A percentile compares a stretch with the other conserved stretches of the same genome.
Evolutionary conservation across 2,113 vertebrate genomes (phyloP).

Genomic region (Oophaga pumilio): DNA sequence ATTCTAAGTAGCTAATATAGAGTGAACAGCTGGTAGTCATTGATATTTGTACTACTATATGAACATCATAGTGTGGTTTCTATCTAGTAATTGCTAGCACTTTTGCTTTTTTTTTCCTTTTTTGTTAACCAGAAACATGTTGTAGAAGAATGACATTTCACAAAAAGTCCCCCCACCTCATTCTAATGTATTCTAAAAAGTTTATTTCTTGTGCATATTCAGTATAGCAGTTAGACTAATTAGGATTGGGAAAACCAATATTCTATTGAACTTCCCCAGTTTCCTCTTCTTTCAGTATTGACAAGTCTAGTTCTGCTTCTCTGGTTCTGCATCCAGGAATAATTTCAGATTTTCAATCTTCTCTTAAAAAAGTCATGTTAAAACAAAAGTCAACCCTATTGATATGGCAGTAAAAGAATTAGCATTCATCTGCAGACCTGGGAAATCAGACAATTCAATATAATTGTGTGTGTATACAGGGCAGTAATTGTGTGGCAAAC

Average conservation of each 20-base stretch:
- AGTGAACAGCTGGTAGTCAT: slow-evolving; percentile 44
- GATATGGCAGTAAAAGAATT: neutral
- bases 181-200: neutral
- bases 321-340: neutral
- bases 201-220: neutral
- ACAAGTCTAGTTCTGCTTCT: neutral
- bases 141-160: neutral
- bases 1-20: slow-evolving; percentile 47
- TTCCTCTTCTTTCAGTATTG: neutral
- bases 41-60: slow-evolving; percentile 36
- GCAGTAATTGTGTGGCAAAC: no score
- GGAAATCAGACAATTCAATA: neutral
- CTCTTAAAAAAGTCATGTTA: neutral
- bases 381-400: neutral
- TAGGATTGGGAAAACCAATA: neutral
- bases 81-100: slow-evolving; percentile 11
- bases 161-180: neutral
- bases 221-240: neutral
- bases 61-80: slow-evolving; percentile 18
- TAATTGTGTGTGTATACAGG: no score
- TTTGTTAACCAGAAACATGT: neutral
- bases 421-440: neutral
- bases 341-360: neutral
- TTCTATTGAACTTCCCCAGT: neutral
- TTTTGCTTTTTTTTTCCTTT: neutral